phyloP scores from a whole-genome alignment of 1,140 invertebrate genomes.

The Temnothorax nylanderi region DNA sequence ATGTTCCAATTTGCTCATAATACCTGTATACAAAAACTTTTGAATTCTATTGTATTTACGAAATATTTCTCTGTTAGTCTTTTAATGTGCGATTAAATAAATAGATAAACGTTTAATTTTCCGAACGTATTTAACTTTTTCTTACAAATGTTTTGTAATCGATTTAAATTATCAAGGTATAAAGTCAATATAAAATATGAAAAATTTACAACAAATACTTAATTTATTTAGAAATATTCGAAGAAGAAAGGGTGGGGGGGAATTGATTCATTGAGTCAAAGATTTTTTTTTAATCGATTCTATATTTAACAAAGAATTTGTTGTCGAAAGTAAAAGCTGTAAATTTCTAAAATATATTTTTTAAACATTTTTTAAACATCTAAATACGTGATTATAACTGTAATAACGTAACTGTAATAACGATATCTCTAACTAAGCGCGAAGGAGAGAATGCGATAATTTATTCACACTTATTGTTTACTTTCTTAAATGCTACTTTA shows the following conservation, averaged over 20 bases:
- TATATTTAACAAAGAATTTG: neutral
- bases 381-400: neutral
- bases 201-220: neutral
- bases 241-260: neutral
- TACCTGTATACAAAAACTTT: too few relatives aligned
- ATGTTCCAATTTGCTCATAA: too few relatives aligned
- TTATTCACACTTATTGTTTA: neutral
- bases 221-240: neutral
- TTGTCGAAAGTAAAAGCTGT: neutral
- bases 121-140: neutral
- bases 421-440: neutral
- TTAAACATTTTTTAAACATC: neutral
- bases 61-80: neutral
- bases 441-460: neutral
- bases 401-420: neutral
- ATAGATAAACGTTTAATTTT: neutral
- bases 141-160: neutral
- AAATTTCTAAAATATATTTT: neutral
- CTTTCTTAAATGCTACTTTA: neutral
- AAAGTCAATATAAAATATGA: neutral
- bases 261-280: too few relatives aligned
- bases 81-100: neutral
- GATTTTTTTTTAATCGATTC: neutral
- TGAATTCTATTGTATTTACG: neutral
- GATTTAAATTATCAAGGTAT: neutral